Evolutionary conservation across 2,888 invertebrate genomes (phyloP).

Genomic region (Cantharis nigra): DNA sequence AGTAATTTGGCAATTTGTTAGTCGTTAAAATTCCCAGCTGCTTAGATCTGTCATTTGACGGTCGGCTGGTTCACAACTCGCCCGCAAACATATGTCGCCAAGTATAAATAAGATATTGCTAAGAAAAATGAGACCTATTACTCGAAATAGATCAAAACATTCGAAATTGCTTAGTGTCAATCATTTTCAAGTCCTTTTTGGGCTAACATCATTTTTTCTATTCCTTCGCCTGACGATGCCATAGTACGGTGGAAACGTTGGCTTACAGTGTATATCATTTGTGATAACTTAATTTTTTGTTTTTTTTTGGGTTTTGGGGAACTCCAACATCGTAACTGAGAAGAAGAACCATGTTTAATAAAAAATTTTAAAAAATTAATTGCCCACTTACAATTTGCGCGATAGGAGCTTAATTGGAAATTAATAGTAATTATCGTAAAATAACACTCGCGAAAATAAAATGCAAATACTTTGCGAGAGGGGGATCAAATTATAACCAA

Average conservation of each 20-base stretch:
- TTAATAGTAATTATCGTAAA: not conserved
- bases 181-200: not conserved
- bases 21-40: conserved; percentile 61
- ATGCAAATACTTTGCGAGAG: not conserved
- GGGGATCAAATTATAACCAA: not conserved
- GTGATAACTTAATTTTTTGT: too few relatives aligned
- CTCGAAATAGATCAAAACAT: conserved; percentile 21
- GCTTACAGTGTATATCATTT: too few relatives aligned
- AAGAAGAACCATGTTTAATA: too few relatives aligned
- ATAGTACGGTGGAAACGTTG: too few relatives aligned
- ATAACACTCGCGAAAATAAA: not conserved
- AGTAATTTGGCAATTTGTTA: conserved; percentile 60
- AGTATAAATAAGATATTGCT: conserved; percentile 42
- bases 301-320: too few relatives aligned
- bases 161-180: not conserved
- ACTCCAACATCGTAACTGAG: too few relatives aligned
- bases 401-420: not conserved
- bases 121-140: conserved; percentile 33
- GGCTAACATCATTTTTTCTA: too few relatives aligned
- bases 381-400: not conserved
- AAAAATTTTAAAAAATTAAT: not conserved
- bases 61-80: conserved; percentile 56
- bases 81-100: conserved; percentile 54
- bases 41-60: conserved; percentile 57
- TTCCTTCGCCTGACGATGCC: too few relatives aligned